Evolutionary conservation across 2,888 invertebrate genomes (phyloP), one percentile per base, ranked within the genome.

Genomic region (Pseudanteris insignis): DNA sequence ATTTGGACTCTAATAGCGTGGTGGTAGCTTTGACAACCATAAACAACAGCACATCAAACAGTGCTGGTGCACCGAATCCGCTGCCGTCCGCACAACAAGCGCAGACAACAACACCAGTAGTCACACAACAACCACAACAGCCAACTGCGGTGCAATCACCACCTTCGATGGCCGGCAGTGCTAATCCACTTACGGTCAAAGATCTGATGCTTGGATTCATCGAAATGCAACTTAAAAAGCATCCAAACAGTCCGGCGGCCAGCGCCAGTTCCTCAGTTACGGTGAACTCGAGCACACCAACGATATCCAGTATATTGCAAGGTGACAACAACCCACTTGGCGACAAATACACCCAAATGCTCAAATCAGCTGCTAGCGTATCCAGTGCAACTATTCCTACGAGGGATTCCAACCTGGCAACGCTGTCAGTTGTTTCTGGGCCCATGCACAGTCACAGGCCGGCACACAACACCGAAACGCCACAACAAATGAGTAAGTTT

Each of bases 191-290:
- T 57, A 90, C 91, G 41, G 90, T 93, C 11, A 88, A 91, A 67
- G 93, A 93, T 78, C 86, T 92, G 50, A 89, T 94, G 77, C 84
- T 88, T 67, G 90, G 90, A 70, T 89, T 93, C 53, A 94, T 94
- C 59, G 93, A 93, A 79, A 86, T 89, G 76, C 88, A 89, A 66
- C 80, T 93, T 40, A 86, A 86, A 80, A 89, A 90, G 74, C 81
- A 79, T 61, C 80, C 78, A 2, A 87, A 86, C 62, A 83, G 84
- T 57, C 84, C 86, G 2, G 70, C 74, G 2, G 70, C 74, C 7
- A 65, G 71, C 10, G 64, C 69, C 11, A 66, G 70, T 33, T 72
- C 77, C 1, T 72, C 76, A 25, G 67, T 75, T 12, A 77, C 81
- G 2, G 79, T 80, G 3, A 82, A 81, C 61, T 82, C 82, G 18